Conservation (phyloP, 2,797 vertebrate species). For the Syngnathus acus region DNA sequence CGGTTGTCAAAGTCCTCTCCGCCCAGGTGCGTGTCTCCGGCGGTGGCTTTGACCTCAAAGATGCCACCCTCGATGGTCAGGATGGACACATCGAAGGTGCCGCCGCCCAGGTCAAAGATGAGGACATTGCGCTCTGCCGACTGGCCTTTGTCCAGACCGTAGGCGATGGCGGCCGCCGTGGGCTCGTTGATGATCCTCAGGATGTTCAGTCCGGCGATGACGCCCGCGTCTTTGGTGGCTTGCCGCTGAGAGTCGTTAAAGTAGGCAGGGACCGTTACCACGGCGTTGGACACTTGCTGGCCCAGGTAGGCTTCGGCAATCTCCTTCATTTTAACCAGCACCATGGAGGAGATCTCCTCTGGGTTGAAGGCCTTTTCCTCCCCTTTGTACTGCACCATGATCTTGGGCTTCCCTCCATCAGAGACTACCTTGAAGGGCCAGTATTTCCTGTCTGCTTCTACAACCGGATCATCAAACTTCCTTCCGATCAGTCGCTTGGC, state of each 20-base stretch:
- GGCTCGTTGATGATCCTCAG: slow-evolving; percentile 27
- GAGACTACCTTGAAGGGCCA: slow-evolving; percentile 15
- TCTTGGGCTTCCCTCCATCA: slow-evolving; percentile 17
- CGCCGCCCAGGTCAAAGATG: slow-evolving; percentile 21
- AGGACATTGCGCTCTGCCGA: slow-evolving; percentile 13
- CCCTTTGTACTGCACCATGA: slow-evolving; percentile 23
- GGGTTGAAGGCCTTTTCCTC: slow-evolving; percentile 20
- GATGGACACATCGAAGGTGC: slow-evolving; percentile 24
- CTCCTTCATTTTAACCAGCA: slow-evolving; percentile 27
- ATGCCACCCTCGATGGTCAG: slow-evolving; percentile 21
- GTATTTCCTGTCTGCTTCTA: slow-evolving; percentile 8
- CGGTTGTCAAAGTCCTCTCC: slow-evolving; percentile 22
- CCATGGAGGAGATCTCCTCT: slow-evolving; percentile 26
- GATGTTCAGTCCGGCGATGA: slow-evolving; percentile 10
- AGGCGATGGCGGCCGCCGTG: slow-evolving; percentile 22
- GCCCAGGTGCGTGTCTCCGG: slow-evolving; percentile 18
- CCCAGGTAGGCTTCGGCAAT: slow-evolving; percentile 23
- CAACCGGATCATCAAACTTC: slow-evolving; percentile 14
- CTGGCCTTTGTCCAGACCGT: slow-evolving; percentile 18
- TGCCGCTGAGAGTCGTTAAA: slow-evolving; percentile 11
- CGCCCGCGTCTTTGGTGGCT: slow-evolving; percentile 8
- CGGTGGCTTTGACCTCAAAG: slow-evolving; percentile 19
- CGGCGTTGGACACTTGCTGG: slow-evolving; percentile 14
- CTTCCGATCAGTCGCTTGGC: slow-evolving; percentile 22
- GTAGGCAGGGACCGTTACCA: slow-evolving; percentile 16